phyloP scores from a whole-genome alignment of 2,797 vertebrate species.

The Tapera naevia region DNA sequence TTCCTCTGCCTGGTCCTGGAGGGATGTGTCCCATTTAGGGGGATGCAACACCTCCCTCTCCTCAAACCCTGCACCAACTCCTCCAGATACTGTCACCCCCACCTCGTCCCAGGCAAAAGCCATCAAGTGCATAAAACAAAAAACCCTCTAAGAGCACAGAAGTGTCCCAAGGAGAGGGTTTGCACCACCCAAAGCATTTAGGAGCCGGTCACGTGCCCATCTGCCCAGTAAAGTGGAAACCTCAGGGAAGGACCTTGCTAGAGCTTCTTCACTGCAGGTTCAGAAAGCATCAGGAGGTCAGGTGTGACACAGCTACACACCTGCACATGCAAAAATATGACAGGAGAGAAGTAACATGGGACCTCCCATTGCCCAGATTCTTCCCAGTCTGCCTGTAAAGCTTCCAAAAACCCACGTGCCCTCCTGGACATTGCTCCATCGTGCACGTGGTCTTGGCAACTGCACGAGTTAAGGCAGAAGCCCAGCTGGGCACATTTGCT shows the following conservation, averaged over 20 bases:
- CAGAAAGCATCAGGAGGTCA: background rate
- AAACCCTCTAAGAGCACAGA: background rate
- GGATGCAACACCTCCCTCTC: background rate
- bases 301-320: background rate
- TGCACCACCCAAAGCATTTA: background rate
- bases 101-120: background rate
- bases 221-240: background rate
- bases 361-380: background rate
- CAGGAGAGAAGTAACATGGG: background rate
- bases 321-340: background rate
- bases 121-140: background rate
- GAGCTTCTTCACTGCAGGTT: background rate
- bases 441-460: accelerated
- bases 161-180: background rate
- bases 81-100: background rate
- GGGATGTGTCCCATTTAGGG: accelerated
- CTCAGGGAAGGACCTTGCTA: background rate
- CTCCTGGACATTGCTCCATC: accelerated
- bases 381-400: background rate
- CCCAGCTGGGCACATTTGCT: accelerated
- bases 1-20: slow-evolving; percentile 81
- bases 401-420: accelerated
- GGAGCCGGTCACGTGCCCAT: background rate
- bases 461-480: background rate
- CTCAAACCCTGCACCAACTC: background rate